Percentiles rank a stretch among this genome's conserved stretches.
phyloP scores from a whole-genome alignment of 2,888 invertebrate genomes.

The Himalopsyche anomala region DNA sequence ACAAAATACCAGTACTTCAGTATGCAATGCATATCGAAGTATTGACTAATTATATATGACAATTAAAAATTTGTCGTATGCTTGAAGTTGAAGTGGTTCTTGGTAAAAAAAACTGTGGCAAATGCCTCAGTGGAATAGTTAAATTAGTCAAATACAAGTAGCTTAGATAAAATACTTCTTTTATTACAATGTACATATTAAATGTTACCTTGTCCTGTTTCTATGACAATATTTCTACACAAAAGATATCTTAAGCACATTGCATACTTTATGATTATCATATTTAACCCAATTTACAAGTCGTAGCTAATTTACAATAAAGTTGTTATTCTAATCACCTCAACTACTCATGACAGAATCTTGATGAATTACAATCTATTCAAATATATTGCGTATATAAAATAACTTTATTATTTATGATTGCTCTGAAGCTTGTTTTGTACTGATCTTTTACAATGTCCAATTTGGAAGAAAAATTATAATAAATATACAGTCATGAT shows the following conservation, averaged over 20 bases:
- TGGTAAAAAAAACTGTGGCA: too few relatives aligned
- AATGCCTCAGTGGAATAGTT: too few relatives aligned
- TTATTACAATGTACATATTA: not conserved
- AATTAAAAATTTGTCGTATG: too few relatives aligned
- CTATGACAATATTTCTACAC: not conserved
- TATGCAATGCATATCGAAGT: too few relatives aligned
- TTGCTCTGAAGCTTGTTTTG: not conserved
- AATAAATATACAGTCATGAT: too few relatives aligned
- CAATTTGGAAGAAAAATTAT: not conserved
- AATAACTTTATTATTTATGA: not conserved
- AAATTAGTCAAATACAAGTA: too few relatives aligned
- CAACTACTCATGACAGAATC: not conserved
- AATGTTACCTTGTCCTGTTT: slow-evolving; percentile 11
- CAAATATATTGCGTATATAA: not conserved
- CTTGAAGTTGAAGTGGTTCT: too few relatives aligned
- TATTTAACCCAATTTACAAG: slow-evolving; percentile 4
- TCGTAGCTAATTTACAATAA: slow-evolving; percentile 1
- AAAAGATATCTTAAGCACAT: not conserved
- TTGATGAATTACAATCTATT: not conserved
- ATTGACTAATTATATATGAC: too few relatives aligned
- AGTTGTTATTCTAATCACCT: slow-evolving; percentile 14
- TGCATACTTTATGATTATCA: not conserved
- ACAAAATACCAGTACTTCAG: too few relatives aligned
- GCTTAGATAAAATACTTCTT: too few relatives aligned
- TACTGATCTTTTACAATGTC: not conserved